phyloP scores from a whole-genome alignment of 1,140 invertebrate genomes.

The Aleiodes sp. region DNA sequence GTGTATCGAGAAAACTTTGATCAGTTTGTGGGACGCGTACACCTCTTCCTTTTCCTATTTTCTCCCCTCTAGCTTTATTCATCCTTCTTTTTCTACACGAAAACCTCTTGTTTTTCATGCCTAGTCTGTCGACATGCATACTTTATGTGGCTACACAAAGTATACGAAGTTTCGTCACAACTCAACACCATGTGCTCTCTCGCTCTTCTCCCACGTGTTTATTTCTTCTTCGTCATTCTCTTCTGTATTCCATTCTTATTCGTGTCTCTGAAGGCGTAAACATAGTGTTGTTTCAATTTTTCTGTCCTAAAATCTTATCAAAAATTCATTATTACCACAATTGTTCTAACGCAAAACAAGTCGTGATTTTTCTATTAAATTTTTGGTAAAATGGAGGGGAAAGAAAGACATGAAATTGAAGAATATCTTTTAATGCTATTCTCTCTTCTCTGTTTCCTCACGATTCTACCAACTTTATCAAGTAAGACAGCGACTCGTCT shows the following conservation, averaged over 20 bases:
- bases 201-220: background rate
- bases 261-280: conserved; percentile 26
- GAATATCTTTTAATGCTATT: background rate
- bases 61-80: background rate
- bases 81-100: background rate
- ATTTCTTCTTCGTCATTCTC: background rate
- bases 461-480: conserved; percentile 51
- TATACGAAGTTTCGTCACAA: conserved; percentile 39
- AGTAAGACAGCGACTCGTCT: conserved; percentile 51
- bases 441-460: conserved; percentile 30
- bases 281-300: conserved; percentile 23
- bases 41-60: background rate
- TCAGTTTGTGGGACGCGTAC: conserved; percentile 44
- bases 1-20: conserved; percentile 57
- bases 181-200: conserved; percentile 2
- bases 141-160: conserved; percentile 48
- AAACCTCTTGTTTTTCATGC: conserved; percentile 9
- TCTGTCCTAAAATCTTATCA: background rate
- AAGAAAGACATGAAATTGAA: too few relatives aligned
- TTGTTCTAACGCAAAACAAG: background rate
- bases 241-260: background rate
- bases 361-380: background rate
- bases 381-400: background rate
- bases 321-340: background rate
- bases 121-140: conserved; percentile 48